Evolutionary conservation across 37 sponge, comb jelly and placozoan species (phyloP), one percentile per base, ranked within the genome.

Genomic region (Petrosia ficiformis): DNA sequence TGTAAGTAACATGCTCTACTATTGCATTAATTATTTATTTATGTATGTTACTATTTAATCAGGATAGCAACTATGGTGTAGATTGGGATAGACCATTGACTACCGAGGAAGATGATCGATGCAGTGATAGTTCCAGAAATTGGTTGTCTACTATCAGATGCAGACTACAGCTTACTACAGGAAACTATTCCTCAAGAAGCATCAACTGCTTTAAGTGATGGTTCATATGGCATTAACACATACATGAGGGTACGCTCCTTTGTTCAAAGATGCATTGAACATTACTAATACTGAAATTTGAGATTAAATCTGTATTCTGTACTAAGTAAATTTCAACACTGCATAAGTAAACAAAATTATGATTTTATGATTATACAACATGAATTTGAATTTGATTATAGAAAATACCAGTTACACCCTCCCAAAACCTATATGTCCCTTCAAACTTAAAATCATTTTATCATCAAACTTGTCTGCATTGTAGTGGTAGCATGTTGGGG

Each of bases 71-170:
- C 26, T 72, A 60, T 37, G 78, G 67, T 31, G 28, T 67, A 2
- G 78, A 77, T 65, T 77, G 78, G 78, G 44, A 65, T 38, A 68
- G 78, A 24, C 78, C 78, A 14, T 22, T 61, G 11, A 39, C 76
- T 59, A 22, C 39, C 5, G 24, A 33, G 16, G 57, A 4, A 28
- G 54, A 48, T 44, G 73, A 72, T 6, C 42, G 22, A 14, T 39
- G 69, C 73, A 6, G 56, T 72, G 42, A 39, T 19, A 28, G 26
- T 72, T 21, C 57, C 52, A 44, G 16, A 24, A 6, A 30, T 39
- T 4, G 14, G 25, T 42, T 42, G 52, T 59, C 75, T 39, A 31
- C 40, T 74, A 4, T 52, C 63, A 44, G 39, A 58, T 35, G 63
- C 30, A 32, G 63, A 58, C 75, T 32, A 58, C 5, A n/a, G 11